Evolutionary conservation across 2,888 invertebrate genomes (phyloP).

Genomic region (Corbicula japonica): DNA sequence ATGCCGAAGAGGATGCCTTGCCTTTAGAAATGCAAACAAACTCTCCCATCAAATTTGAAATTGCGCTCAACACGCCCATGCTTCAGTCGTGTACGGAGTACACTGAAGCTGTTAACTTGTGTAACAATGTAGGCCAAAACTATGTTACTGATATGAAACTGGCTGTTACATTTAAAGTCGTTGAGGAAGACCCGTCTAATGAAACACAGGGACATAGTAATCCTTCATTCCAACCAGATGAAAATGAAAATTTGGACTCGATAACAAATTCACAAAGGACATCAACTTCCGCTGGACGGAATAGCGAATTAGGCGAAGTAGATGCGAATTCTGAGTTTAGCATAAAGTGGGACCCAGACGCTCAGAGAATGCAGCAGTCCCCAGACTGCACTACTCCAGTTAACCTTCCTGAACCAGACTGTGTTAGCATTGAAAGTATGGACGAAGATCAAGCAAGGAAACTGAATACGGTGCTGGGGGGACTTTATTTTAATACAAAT

Average conservation of each 20-base stretch:
- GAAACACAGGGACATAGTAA: constrained; percentile 32
- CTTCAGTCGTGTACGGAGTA: constrained; percentile 55
- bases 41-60: constrained; percentile 63
- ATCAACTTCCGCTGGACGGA: constrained; percentile 40
- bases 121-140: constrained; percentile 49
- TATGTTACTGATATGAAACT: constrained; percentile 68
- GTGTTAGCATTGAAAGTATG: constrained; percentile 52
- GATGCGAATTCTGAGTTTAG: constrained; percentile 64
- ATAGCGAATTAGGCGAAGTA: constrained; percentile 61
- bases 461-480: constrained; percentile 42
- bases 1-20: constrained; percentile 52
- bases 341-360: constrained; percentile 59
- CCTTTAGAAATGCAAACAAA: constrained; percentile 63
- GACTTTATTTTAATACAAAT: constrained; percentile 27
- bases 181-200: constrained; percentile 7
- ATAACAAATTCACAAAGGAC: constrained; percentile 53
- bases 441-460: constrained; percentile 37
- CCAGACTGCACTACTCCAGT: background rate
- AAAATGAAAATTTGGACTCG: constrained; percentile 42
- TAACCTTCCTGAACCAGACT: constrained; percentile 30
- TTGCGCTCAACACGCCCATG: constrained; percentile 63
- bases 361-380: background rate
- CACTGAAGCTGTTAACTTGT: constrained; percentile 57
- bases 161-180: constrained; percentile 58
- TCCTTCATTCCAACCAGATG: constrained; percentile 45